These are phyloP conservation scores for Crepidodera aurea DNA, from an alignment of 2,888 invertebrate genomes.

Conservation along the genomic window DNA sequence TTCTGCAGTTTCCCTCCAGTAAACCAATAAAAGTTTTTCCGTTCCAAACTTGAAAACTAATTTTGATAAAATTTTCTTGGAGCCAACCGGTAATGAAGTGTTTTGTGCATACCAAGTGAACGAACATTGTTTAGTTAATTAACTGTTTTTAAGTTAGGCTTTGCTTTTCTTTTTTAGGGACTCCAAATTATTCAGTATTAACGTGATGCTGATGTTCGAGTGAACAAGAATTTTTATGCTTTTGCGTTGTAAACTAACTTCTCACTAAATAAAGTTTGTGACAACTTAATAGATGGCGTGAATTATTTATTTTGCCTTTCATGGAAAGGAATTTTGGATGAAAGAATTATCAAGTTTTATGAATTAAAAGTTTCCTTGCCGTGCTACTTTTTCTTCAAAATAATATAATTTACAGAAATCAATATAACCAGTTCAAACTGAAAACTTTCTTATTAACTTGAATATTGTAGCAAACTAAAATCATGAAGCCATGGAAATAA, in stretches of 20 bases:
- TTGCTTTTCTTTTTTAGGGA: background rate
- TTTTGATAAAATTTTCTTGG: conserved; percentile 32
- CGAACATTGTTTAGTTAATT: conserved; percentile 33
- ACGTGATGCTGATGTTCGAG: background rate
- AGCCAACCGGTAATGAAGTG: conserved; percentile 28
- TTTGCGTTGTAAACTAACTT: background rate
- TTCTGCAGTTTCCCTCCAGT: background rate
- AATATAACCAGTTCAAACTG: too few relatives aligned
- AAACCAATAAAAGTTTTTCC: conserved; percentile 21
- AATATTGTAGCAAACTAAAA: too few relatives aligned
- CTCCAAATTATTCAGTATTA: conserved; percentile 1
- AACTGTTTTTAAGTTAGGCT: conserved; percentile 24
- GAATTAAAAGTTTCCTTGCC: background rate
- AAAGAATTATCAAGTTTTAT: too few relatives aligned
- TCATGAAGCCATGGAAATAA: too few relatives aligned
- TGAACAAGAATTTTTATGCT: background rate
- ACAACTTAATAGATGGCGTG: background rate
- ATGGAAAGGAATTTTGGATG: background rate
- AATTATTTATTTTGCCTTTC: background rate
- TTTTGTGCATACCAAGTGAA: conserved; percentile 27
- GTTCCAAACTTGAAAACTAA: conserved; percentile 24
- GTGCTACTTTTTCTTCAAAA: too few relatives aligned
- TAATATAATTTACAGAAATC: too few relatives aligned
- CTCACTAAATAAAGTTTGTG: background rate
- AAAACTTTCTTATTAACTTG: too few relatives aligned